Conservation (phyloP, 1,140 invertebrate genomes). For the Apis dorsata region DNA sequence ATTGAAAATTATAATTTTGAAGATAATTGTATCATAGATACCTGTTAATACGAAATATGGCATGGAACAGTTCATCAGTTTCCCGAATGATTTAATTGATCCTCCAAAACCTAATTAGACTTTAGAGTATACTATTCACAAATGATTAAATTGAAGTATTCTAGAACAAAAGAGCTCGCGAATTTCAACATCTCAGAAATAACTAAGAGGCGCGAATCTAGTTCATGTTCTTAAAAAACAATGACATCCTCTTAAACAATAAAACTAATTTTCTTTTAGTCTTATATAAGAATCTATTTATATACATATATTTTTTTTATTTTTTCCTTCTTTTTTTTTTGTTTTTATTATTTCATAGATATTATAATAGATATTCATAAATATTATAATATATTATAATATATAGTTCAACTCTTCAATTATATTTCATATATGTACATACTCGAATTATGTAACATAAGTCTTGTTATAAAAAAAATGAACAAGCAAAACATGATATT, state of each 20-base stretch:
- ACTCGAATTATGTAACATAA: conserved; percentile 1
- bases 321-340: background rate
- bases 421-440: no score
- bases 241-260: background rate
- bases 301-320: no score
- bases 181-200: background rate
- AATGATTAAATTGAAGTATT: conserved; percentile 2
- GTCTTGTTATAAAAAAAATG: background rate
- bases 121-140: background rate
- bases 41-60: no score
- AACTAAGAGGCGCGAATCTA: background rate
- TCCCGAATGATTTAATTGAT: background rate
- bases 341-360: background rate
- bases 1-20: background rate
- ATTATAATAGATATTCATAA: no score
- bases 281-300: no score
- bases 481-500: background rate
- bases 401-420: no score
- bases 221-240: background rate
- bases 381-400: no score
- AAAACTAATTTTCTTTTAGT: background rate
- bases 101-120: conserved; percentile 11
- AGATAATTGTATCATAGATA: background rate
- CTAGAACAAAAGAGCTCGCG: background rate
- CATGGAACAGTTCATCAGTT: conserved; percentile 2